Evolutionary conservation across 2,113 vertebrate genomes (phyloP).

Genomic region (Phylloscopus whistleri): DNA sequence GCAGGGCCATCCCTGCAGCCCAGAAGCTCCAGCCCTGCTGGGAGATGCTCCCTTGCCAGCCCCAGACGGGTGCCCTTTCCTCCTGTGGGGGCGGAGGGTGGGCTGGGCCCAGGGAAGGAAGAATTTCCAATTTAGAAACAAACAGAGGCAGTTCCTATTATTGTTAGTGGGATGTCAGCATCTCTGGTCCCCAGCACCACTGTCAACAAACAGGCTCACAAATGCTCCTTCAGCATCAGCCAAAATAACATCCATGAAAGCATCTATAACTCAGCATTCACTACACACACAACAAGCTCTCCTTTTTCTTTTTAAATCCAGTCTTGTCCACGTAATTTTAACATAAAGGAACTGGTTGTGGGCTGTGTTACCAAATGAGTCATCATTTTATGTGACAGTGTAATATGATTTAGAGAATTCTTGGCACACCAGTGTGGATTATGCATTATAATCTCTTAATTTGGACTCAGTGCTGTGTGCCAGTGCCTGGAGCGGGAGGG

Average conservation of each 20-base stretch:
- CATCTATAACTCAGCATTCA: conserved; percentile 55
- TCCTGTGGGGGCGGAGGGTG: neutral
- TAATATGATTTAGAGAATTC: conserved; percentile 54
- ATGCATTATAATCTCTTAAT: conserved; percentile 60
- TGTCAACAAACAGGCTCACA: conserved; percentile 53
- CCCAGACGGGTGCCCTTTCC: conserved; percentile 34
- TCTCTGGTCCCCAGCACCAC: conserved; percentile 42
- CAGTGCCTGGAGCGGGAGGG: neutral
- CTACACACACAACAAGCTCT: conserved; percentile 45
- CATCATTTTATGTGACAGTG: conserved; percentile 48
- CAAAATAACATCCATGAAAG: conserved; percentile 61
- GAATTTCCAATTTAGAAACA: conserved; percentile 63
- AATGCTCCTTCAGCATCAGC: conserved; percentile 63
- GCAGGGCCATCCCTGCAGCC: neutral
- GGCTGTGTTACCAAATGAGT: conserved; percentile 44
- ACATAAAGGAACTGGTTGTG: conserved; percentile 39
- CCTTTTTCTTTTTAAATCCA: conserved; percentile 55
- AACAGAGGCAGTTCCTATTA: conserved; percentile 55
- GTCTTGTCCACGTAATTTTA: conserved; percentile 47
- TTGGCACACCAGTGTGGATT: conserved; percentile 45
- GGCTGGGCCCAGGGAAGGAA: conserved; percentile 23
- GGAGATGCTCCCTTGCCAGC: conserved; percentile 11
- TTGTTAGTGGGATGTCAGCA: conserved; percentile 47
- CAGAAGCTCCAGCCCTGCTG: neutral
- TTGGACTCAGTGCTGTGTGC: neutral